Conservation (phyloP, 2,797 vertebrate genomes). For the Carcharodon carcharias region DNA sequence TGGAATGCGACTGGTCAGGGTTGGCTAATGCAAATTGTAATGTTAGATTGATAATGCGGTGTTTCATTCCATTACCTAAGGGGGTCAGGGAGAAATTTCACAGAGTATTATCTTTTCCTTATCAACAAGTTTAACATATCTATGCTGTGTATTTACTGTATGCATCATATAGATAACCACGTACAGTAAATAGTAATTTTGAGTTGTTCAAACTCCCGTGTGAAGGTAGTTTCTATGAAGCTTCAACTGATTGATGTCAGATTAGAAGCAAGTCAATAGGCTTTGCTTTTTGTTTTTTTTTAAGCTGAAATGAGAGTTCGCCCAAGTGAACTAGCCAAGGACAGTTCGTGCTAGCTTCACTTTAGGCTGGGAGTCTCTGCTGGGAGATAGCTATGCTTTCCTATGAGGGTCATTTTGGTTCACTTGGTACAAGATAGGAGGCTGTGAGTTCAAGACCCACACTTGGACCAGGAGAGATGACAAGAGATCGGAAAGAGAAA, state of each 20-base stretch:
- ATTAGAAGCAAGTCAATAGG: background rate
- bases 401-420: background rate
- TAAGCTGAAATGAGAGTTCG: background rate
- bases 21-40: background rate
- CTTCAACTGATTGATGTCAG: background rate
- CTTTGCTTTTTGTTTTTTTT: background rate
- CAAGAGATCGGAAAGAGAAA: background rate
- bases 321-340: background rate
- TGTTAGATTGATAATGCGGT: conserved; percentile 21
- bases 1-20: conserved; percentile 13
- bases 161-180: background rate
- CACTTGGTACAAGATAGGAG: background rate
- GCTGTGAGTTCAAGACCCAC: background rate
- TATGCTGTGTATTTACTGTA: background rate
- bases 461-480: background rate
- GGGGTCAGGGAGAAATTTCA: conserved; percentile 14
- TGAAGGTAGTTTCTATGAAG: background rate
- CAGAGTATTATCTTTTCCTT: background rate
- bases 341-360: background rate
- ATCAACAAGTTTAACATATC: conserved; percentile 32
- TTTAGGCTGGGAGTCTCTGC: background rate
- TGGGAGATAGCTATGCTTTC: background rate
- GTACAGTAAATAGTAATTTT: background rate
- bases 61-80: conserved; percentile 22
- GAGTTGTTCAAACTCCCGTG: background rate